Percentiles rank a stretch among this genome's conserved stretches.
Evolutionary conservation across 35 echinoderm and acorn worm genomes (phyloP).

Genomic region (Apostichopus californicus): DNA sequence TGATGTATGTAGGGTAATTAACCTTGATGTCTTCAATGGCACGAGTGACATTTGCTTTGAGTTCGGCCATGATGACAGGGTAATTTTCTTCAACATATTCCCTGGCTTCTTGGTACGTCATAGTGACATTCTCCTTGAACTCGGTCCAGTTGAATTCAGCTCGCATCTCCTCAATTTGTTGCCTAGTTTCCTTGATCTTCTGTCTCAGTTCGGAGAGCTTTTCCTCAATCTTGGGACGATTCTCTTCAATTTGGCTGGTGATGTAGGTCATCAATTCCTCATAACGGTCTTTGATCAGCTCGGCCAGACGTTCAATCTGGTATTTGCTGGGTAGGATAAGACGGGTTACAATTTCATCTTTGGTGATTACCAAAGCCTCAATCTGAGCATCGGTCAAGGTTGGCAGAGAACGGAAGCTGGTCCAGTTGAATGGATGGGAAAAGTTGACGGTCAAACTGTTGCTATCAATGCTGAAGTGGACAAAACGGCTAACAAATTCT

Average conservation of each 20-base stretch:
- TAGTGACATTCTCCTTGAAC: constrained; percentile 45
- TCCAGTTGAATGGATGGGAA: constrained; percentile 88
- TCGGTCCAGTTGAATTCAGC: constrained; percentile 44
- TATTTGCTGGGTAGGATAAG: constrained; percentile 23
- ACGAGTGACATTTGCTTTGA: constrained; percentile 54
- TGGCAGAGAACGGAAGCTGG: constrained; percentile 83
- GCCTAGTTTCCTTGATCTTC: constrained; percentile 50
- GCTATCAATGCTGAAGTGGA: constrained; percentile 51
- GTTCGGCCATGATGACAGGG: constrained; percentile 29
- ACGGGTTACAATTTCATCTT: constrained; percentile 24
- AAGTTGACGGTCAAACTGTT: constrained; percentile 93
- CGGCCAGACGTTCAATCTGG: background rate
- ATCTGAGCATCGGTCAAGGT: constrained; percentile 75
- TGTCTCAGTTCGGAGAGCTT: constrained; percentile 49
- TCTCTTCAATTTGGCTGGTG: constrained; percentile 37
- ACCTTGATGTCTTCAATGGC: background rate
- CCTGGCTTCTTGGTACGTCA: constrained; percentile 14
- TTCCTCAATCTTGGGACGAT: constrained; percentile 66
- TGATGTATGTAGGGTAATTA: background rate
- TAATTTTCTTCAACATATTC: constrained; percentile 35
- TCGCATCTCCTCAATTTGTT: constrained; percentile 12
- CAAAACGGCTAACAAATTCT: background rate
- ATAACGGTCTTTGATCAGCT: constrained; percentile 13
- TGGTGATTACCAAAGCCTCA: constrained; percentile 54
- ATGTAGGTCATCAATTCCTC: constrained; percentile 39